Evolutionary conservation across 2,113 vertebrate species (phyloP), one percentile per base, ranked within the genome.

Genomic region (Tachuris rubrigastra): DNA sequence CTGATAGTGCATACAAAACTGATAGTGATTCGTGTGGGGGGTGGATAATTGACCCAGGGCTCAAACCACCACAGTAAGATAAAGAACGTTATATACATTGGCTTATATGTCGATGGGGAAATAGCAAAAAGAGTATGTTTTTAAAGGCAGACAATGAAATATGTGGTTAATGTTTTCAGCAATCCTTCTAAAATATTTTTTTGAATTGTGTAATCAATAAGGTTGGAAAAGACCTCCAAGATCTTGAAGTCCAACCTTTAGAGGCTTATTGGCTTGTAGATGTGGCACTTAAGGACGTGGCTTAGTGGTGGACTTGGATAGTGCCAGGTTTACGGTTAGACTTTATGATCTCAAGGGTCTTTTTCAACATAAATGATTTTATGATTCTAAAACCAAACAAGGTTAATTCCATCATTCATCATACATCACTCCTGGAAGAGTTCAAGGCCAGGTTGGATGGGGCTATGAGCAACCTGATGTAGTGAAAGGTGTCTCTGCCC

Each of bases 291-390:
- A 20, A 1, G 12, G 49, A 52, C 3, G 8, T 8, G 18, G 12
- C 6, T 74, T 66, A 19, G 14, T 49, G 19, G 22, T 71, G 20
- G 12, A 46, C 17, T 63, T 79, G 6, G 14, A 39, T 24, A 44
- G 3, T 37, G 22, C 56, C 47, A 58, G 22, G 8, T 58, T 71
- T 62, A 23, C 0, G 0, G 24, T 41, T 21, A 46, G 14, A 56
- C 5, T 69, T 3, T 1, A 8, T 31, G 14, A 59, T 49, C 10
- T 50, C 17, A n/a, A n/a, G 13, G 7, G 2, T 49, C 4, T 77
- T 79, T 93, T 58, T 21, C 20, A 62, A 42, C 4, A 3, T 66
- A 33, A 67, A 69, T 55, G 6, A 27, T 55, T 73, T 5, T 42
- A 5, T 39, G 12, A 66, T 35, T 92, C 55, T 28, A 41, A 86